Base-by-base conservation (phyloP, 2,113 vertebrate species). In the Odocoileus virginianus region DNA sequence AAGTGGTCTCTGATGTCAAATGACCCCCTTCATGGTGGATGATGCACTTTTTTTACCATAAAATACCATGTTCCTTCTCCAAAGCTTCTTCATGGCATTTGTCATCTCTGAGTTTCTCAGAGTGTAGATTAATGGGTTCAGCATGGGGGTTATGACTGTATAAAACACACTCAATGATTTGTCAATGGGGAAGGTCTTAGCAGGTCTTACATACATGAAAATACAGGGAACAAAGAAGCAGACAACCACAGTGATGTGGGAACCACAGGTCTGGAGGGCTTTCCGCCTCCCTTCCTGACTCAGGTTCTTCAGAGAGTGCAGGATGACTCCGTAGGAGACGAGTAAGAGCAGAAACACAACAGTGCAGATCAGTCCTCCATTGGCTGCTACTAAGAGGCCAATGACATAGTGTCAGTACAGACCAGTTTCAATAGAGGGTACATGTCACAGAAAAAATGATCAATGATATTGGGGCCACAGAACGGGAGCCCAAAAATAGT, bases 361-460 rank as follows among this genome's bases (percentile, higher is more conserved):
- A 6, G n/a, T 71, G n/a, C 67, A 71, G n/a, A 71, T 71, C 2
- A 71, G n/a, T 1, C 67, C 67, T 3, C 67, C 94, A 3, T 96
- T 98, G 16, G 97, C 87, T 0, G 84, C 45, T 2, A 98, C 96
- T 33, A 97, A 92, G 23, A 97, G 19, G 5, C 92, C 95, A 21
- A 79, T 60, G 3, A 86, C 28, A 64, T 92, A 87, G 94, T 97
- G 16, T 98, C 95, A 3, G 87, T 71, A 47, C 97, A 98, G 1
- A 94, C 78, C 9, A 98, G 94, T 40, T 97, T 94, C 47, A 98
- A 1, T 21, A 98, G 60, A 0, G 98, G 97, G 30, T 96, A 95
- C 94, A 98, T 98, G 67, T 71, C 98, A 97, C 98, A 98, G n/a
- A 97, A 88, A 55, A 98, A 98, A 15, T 97, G 98, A 54, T 98